These are phyloP conservation scores for Acanthis flammea DNA, from an alignment of 2,797 vertebrate genomes.

Conservation along the genomic window DNA sequence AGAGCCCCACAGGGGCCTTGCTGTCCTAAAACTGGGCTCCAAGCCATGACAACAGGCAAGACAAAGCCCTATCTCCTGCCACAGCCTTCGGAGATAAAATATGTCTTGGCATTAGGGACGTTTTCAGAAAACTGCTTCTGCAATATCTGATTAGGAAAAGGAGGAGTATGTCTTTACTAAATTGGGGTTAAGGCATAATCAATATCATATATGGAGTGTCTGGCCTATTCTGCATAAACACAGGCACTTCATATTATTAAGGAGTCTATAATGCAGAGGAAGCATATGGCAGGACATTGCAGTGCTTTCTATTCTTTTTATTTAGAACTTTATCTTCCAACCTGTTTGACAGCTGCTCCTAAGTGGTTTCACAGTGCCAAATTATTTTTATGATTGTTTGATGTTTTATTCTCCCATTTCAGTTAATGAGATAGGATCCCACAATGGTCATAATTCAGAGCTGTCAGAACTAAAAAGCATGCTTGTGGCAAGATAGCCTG, in stretches of 20 bases:
- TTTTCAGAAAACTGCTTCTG: slow-evolving; percentile 81
- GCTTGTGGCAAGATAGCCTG: slow-evolving; percentile 79
- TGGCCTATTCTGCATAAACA: slow-evolving; percentile 83
- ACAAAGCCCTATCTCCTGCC: slow-evolving; percentile 82
- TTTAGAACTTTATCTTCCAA: slow-evolving; percentile 90
- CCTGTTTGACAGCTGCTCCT: slow-evolving; percentile 90
- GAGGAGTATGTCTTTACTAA: slow-evolving; percentile 84
- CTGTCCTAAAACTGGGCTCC: slow-evolving; percentile 87
- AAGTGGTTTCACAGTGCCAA: slow-evolving; percentile 91
- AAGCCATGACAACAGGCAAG: slow-evolving; percentile 81
- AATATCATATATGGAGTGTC: slow-evolving; percentile 89
- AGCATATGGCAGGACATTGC: slow-evolving; percentile 83
- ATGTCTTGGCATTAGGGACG: slow-evolving; percentile 81
- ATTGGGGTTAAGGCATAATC: slow-evolving; percentile 94
- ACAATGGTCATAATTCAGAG: slow-evolving; percentile 89
- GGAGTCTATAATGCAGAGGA: slow-evolving; percentile 80
- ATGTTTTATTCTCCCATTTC: slow-evolving; percentile 91
- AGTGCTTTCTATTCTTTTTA: slow-evolving; percentile 80
- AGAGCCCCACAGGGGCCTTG: slow-evolving; percentile 79
- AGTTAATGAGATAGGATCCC: slow-evolving; percentile 96
- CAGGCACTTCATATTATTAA: slow-evolving; percentile 90
- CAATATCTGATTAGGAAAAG: slow-evolving; percentile 85
- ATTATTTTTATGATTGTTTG: slow-evolving; percentile 96
- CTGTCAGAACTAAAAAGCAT: slow-evolving; percentile 89
- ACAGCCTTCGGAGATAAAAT: slow-evolving; percentile 83